Evolutionary conservation across 2,888 invertebrate species (phyloP).

Genomic region (Drosophila mulleri): DNA sequence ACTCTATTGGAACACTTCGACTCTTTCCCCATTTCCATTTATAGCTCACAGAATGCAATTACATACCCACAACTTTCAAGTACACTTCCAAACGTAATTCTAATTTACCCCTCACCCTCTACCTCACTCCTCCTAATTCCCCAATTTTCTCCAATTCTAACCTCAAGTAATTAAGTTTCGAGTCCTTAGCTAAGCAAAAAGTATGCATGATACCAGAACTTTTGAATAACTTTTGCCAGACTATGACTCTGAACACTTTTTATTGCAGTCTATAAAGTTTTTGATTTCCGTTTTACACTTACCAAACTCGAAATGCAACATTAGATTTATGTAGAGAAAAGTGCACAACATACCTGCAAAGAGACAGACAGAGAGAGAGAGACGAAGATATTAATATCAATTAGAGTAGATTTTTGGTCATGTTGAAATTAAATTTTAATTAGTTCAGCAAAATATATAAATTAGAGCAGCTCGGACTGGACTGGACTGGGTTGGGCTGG

Average conservation of each 20-base stretch:
- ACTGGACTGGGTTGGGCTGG: background rate
- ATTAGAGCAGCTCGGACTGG: constrained; percentile 20
- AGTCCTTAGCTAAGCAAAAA: constrained; percentile 11
- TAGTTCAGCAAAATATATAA: constrained; percentile 51
- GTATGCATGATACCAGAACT: constrained; percentile 22
- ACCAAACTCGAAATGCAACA: constrained; percentile 37
- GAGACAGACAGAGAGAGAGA: constrained; percentile 24
- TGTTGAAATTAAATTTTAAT: constrained; percentile 69
- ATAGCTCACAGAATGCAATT: background rate
- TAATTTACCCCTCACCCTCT: background rate
- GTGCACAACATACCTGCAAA: constrained; percentile 65
- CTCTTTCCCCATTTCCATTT: background rate
- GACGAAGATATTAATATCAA: constrained; percentile 64
- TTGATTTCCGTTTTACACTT: constrained; percentile 36
- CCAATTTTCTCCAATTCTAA: constrained; percentile 1
- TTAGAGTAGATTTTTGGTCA: constrained; percentile 53
- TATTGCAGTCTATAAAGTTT: constrained; percentile 42
- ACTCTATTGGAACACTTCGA: background rate
- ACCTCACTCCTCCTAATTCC: background rate
- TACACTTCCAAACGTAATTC: background rate
- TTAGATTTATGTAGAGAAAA: constrained; percentile 34
- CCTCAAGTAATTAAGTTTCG: constrained; percentile 29
- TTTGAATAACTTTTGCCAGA: constrained; percentile 21
- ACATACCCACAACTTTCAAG: background rate
- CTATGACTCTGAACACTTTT: constrained; percentile 4